Evolutionary conservation across 1,140 invertebrate species (phyloP).

Genomic region (Carposina sasakii): DNA sequence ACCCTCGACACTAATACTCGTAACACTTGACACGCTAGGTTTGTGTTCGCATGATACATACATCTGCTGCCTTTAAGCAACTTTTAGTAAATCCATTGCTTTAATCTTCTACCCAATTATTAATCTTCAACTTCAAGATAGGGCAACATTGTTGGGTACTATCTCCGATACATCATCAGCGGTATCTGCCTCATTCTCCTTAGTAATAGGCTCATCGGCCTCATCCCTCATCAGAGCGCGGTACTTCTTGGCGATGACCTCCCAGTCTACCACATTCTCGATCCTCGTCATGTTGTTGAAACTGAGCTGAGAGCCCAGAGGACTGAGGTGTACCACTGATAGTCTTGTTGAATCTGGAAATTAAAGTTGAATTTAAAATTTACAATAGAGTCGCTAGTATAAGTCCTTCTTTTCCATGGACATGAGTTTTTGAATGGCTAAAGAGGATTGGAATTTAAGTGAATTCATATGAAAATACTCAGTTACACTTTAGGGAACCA

Average conservation of each 20-base stretch:
- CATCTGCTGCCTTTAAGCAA: too few relatives aligned
- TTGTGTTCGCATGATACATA: too few relatives aligned
- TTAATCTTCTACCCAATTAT: too few relatives aligned
- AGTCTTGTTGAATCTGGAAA: constrained; percentile 81
- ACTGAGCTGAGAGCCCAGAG: constrained; percentile 86
- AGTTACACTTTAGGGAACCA: too few relatives aligned
- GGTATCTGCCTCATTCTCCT: constrained; percentile 68
- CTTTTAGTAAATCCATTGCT: too few relatives aligned
- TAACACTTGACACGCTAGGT: too few relatives aligned
- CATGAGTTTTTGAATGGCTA: too few relatives aligned
- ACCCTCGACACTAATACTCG: too few relatives aligned
- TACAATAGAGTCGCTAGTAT: too few relatives aligned
- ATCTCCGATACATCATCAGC: constrained; percentile 62
- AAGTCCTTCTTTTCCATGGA: too few relatives aligned
- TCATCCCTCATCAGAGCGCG: constrained; percentile 82
- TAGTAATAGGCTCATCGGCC: constrained; percentile 72
- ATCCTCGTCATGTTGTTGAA: constrained; percentile 83
- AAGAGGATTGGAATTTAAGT: too few relatives aligned
- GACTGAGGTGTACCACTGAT: constrained; percentile 84
- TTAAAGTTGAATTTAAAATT: constrained; percentile 6
- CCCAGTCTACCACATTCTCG: constrained; percentile 94
- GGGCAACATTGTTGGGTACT: constrained; percentile 56
- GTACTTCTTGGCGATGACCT: constrained; percentile 90
- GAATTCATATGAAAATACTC: too few relatives aligned
- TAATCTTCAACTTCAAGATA: constrained; percentile 42